Conservation (phyloP, 2,113 vertebrate species). For the Xiphophorus hellerii region DNA sequence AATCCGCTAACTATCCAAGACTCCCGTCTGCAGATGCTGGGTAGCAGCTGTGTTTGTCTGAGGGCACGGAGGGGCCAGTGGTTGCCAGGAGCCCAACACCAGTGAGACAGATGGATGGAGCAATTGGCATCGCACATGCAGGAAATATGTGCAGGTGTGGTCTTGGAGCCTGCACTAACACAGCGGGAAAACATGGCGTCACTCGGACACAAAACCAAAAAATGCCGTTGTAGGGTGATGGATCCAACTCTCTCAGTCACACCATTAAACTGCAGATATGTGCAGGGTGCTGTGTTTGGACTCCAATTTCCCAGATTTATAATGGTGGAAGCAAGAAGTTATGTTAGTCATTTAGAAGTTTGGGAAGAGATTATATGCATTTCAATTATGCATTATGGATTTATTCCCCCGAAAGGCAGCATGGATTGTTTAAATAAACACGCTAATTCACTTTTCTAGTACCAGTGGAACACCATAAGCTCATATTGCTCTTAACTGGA, state of each 20-base stretch:
- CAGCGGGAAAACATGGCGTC: background rate
- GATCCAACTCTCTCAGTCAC: background rate
- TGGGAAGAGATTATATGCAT: background rate
- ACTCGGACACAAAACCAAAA: background rate
- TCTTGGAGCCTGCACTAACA: background rate
- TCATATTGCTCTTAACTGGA: background rate
- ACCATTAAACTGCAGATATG: background rate
- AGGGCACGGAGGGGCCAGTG: slow-evolving; percentile 38
- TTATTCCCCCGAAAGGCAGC: background rate
- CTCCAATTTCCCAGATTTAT: background rate
- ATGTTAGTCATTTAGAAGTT: background rate
- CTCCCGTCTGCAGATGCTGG: slow-evolving; percentile 39
- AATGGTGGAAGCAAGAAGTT: background rate
- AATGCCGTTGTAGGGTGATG: background rate
- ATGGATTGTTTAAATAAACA: background rate
- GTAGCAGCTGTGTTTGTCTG: slow-evolving; percentile 64
- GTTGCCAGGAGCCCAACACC: slow-evolving; percentile 65
- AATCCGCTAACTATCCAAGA: background rate
- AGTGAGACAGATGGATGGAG: slow-evolving; percentile 11
- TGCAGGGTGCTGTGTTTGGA: background rate
- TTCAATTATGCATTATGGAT: background rate
- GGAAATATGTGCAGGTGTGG: background rate
- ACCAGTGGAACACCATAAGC: background rate
- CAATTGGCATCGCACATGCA: background rate
- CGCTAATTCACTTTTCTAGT: background rate